phyloP scores from a whole-genome alignment of 2,797 vertebrate species.

The Chanos chanos region DNA sequence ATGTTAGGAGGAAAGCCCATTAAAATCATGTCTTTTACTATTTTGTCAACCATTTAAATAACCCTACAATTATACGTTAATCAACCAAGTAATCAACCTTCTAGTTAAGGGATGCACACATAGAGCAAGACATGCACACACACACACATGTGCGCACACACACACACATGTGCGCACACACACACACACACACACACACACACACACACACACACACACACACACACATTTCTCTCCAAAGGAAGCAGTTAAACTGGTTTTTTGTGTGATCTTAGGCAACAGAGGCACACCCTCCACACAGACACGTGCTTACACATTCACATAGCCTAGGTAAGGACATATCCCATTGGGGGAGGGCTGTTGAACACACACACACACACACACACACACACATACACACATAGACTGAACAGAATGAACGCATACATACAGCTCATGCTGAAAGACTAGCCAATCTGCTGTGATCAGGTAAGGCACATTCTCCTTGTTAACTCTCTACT shows the following conservation, averaged over 20 bases:
- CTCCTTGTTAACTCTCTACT: neutral
- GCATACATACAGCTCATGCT: constrained; percentile 42
- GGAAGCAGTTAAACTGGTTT: constrained; percentile 26
- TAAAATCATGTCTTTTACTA: too few relatives aligned
- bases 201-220: neutral
- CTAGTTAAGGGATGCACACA: too few relatives aligned
- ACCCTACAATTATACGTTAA: too few relatives aligned
- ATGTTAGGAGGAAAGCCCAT: too few relatives aligned
- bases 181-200: neutral
- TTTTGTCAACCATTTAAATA: too few relatives aligned
- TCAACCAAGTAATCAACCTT: too few relatives aligned
- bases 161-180: too few relatives aligned
- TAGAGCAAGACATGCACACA: too few relatives aligned
- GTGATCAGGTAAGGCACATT: constrained; percentile 57
- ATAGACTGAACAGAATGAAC: constrained; percentile 12
- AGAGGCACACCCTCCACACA: constrained; percentile 23
- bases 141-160: too few relatives aligned
- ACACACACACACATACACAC: constrained; percentile 2
- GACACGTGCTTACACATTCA: constrained; percentile 8
- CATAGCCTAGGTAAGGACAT: constrained; percentile 29
- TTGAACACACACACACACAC: constrained; percentile 27
- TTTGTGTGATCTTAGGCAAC: constrained; percentile 4
- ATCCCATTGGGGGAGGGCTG: constrained; percentile 23
- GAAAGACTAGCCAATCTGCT: constrained; percentile 51
- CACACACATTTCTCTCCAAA: neutral